phyloP scores from a whole-genome alignment of 2,113 vertebrate species.

The Brachirus orientalis region DNA sequence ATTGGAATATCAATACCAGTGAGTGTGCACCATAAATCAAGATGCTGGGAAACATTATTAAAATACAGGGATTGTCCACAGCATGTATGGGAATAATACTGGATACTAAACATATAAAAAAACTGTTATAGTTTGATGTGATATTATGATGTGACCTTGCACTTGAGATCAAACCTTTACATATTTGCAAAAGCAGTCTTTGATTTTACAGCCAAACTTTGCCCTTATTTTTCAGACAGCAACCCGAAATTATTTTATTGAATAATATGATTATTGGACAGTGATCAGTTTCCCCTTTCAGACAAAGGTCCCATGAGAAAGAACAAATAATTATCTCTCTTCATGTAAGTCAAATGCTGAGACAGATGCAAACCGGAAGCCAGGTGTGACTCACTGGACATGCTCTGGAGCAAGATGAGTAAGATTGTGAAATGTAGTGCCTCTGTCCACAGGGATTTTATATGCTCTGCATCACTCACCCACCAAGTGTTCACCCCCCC shows the following conservation, averaged over 20 bases:
- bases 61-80: constrained; percentile 28
- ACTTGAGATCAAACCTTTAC: neutral
- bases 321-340: constrained; percentile 19
- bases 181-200: neutral
- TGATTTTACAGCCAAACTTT: neutral
- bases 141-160: neutral
- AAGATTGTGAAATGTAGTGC: constrained; percentile 56
- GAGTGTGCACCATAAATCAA: constrained; percentile 49
- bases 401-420: constrained; percentile 67
- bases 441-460: constrained; percentile 29
- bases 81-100: constrained; percentile 10
- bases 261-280: neutral
- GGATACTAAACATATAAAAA: neutral
- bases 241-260: neutral
- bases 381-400: constrained; percentile 59
- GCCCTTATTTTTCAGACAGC: too few species aligned
- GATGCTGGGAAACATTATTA: constrained; percentile 15
- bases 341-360: constrained; percentile 52
- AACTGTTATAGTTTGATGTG: too few species aligned
- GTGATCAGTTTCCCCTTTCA: neutral
- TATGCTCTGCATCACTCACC: constrained; percentile 62
- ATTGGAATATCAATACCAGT: constrained; percentile 50
- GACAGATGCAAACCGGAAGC: constrained; percentile 31
- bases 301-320: constrained; percentile 8
- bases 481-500: constrained; percentile 30